A percentile compares a stretch with the other conserved stretches of the same genome.
Conservation (phyloP, 1,140 invertebrate species). For the Dysdera silvatica region DNA sequence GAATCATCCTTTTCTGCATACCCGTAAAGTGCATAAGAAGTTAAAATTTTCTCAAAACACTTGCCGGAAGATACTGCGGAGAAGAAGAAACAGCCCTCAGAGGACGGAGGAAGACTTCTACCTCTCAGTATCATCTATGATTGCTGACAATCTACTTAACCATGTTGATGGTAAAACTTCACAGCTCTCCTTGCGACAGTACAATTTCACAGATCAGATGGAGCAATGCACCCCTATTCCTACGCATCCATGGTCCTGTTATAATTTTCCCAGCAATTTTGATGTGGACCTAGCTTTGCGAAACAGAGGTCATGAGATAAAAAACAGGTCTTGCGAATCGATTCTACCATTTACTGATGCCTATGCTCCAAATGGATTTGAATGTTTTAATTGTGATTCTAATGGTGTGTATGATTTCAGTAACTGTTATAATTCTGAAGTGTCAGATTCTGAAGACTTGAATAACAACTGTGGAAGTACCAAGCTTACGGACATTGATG, state of each 20-base stretch:
- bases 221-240: neutral
- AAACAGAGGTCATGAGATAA: constrained; percentile 8
- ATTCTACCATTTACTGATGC: no score
- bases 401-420: no score
- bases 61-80: neutral
- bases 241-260: neutral
- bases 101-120: constrained; percentile 51
- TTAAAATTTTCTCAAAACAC: neutral
- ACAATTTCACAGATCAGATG: neutral
- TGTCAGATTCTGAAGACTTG: no score
- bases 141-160: constrained; percentile 55
- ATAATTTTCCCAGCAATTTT: neutral
- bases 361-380: no score
- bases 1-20: neutral
- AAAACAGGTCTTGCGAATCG: neutral
- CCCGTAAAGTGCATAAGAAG: neutral
- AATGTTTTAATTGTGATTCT: no score
- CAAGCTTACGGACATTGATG: neutral
- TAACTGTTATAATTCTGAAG: no score
- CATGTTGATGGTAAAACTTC: constrained; percentile 55
- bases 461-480: no score
- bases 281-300: neutral
- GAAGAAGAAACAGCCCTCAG: neutral
- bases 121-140: constrained; percentile 53
- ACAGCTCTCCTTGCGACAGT: constrained; percentile 22